These are phyloP conservation scores for Chionoecetes opilio DNA, from an alignment of 1,140 invertebrate genomes.

Conservation along the genomic window DNA sequence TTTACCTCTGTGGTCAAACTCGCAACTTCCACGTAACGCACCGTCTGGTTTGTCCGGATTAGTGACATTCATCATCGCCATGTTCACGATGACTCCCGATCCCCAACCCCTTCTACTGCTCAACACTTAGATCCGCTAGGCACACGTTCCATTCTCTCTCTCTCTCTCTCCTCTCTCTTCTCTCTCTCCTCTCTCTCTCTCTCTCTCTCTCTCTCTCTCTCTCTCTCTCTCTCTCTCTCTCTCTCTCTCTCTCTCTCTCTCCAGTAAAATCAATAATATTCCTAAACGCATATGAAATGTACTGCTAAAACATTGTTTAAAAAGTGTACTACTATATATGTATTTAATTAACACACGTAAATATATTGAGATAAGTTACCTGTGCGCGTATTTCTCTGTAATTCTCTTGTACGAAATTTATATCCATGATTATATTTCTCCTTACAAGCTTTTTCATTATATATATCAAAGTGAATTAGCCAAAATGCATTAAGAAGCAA, in stretches of 20 bases:
- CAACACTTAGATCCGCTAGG: background rate
- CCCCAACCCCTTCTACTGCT: background rate
- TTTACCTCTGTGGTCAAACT: background rate
- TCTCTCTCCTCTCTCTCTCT: background rate
- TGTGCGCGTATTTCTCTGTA: too few relatives aligned
- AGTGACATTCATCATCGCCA: too few relatives aligned
- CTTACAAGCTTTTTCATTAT: too few relatives aligned
- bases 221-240: constrained; percentile 48
- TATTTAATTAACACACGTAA: too few relatives aligned
- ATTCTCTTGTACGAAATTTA: too few relatives aligned
- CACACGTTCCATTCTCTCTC: background rate
- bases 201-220: background rate
- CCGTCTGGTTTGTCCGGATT: too few relatives aligned
- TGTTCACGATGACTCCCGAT: background rate
- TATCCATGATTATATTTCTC: too few relatives aligned
- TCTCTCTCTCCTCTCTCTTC: background rate
- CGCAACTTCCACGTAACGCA: too few relatives aligned
- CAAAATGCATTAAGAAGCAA: too few relatives aligned
- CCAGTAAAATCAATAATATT: too few relatives aligned
- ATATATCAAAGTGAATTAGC: too few relatives aligned
- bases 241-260: constrained; percentile 48
- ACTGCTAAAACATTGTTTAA: background rate
- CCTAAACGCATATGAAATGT: background rate
- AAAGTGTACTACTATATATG: background rate
- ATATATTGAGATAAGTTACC: too few relatives aligned